Percentiles rank a stretch among this genome's conserved stretches.
Evolutionary conservation across 2,888 invertebrate genomes (phyloP).

Genomic region (Amphipoea oculea): DNA sequence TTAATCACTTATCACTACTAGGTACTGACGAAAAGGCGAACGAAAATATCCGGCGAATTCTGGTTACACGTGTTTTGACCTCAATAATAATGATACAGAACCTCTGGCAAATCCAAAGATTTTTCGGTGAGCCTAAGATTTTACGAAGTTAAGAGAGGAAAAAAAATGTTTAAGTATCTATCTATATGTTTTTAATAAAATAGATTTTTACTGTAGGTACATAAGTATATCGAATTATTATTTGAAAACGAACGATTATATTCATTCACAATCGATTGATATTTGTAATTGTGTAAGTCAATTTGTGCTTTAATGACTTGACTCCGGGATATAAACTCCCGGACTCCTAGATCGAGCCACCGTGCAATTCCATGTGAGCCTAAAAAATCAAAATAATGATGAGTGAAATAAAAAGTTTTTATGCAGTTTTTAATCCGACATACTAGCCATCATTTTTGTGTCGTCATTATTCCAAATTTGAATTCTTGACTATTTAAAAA

Average conservation of each 20-base stretch:
- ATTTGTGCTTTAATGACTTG: background rate
- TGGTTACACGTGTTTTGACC: constrained; percentile 4
- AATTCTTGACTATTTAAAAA: background rate
- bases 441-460: background rate
- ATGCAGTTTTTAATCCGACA: background rate
- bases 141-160: no score
- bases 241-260: background rate
- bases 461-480: background rate
- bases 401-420: background rate
- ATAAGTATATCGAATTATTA: no score
- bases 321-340: background rate
- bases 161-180: background rate
- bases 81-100: background rate
- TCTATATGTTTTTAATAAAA: no score
- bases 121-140: background rate
- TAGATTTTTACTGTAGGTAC: background rate
- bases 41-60: background rate
- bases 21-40: background rate
- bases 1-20: constrained; percentile 58
- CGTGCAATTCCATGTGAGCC: background rate
- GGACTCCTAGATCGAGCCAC: background rate
- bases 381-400: background rate
- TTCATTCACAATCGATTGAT: no score
- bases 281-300: background rate
- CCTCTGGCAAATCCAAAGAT: background rate